Conservation (phyloP, 2,888 invertebrate species). For the Tipula helvola region DNA sequence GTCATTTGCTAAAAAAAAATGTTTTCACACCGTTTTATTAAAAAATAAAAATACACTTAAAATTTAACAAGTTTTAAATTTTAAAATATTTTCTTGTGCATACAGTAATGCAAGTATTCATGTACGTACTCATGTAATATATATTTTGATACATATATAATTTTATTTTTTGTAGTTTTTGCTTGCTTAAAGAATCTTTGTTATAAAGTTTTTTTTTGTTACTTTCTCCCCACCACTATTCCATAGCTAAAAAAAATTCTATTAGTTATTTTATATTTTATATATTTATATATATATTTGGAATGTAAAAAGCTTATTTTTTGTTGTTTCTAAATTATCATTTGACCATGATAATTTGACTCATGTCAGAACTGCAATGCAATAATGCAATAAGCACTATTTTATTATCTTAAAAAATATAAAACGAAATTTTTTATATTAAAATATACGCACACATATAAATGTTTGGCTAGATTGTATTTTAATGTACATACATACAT, state of each 20-base stretch:
- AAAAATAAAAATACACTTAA: not conserved
- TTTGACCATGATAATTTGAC: constrained; percentile 4
- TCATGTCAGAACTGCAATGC: not conserved
- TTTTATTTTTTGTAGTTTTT: not conserved
- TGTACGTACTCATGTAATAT: not conserved
- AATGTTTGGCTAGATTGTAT: not conserved
- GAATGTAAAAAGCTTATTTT: not conserved
- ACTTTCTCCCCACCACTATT: not conserved
- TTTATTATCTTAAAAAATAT: not conserved
- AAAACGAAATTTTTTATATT: not conserved
- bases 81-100: not conserved
- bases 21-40: not conserved
- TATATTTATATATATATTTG: not conserved
- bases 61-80: constrained; percentile 4
- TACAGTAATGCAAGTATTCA: not conserved
- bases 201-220: not conserved
- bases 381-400: not conserved
- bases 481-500: not conserved
- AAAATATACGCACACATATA: not conserved
- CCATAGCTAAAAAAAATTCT: not conserved
- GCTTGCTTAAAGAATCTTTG: not conserved
- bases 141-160: not conserved
- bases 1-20: not conserved
- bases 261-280: not conserved
- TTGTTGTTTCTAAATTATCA: not conserved